These are phyloP conservation scores for Tinea trinotella DNA, from an alignment of 2,888 invertebrate species.

Conservation along the genomic window DNA sequence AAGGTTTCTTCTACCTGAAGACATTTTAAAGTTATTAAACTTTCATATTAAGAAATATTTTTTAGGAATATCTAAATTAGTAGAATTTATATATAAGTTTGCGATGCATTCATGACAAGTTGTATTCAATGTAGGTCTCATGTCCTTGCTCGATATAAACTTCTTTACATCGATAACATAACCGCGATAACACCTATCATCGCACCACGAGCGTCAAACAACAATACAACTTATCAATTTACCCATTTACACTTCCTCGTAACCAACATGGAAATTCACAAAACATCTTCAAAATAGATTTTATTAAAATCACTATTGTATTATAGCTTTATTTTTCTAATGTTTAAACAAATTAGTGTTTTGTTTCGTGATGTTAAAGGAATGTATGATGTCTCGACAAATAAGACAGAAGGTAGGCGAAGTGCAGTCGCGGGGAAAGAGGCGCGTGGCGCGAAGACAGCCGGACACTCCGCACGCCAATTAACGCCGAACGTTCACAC, in stretches of 20 bases:
- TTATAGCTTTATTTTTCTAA: slow-evolving; percentile 1
- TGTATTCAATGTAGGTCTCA: slow-evolving; percentile 7
- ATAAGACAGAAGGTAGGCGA: slow-evolving; percentile 10
- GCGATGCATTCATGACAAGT: slow-evolving; percentile 14
- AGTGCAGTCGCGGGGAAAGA: background rate
- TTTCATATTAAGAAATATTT: background rate
- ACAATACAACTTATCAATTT: background rate
- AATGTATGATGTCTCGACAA: slow-evolving; percentile 6
- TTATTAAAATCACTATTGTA: background rate
- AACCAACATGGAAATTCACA: background rate
- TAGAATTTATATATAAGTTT: background rate
- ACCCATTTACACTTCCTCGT: background rate
- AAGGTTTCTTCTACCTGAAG: background rate
- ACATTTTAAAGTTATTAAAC: background rate
- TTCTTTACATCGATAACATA: slow-evolving; percentile 9
- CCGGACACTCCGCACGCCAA: slow-evolving; percentile 59
- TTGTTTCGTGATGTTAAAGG: background rate
- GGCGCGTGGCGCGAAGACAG: slow-evolving; percentile 52
- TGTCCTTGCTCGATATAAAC: slow-evolving; percentile 19
- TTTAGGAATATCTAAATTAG: background rate
- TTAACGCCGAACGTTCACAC: slow-evolving; percentile 64
- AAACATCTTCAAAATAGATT: background rate
- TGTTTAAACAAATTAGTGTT: background rate
- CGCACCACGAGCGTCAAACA: background rate
- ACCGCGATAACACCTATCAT: slow-evolving; percentile 14